These are phyloP conservation scores for Arctia plantaginis DNA, from an alignment of 2,888 invertebrate genomes.

Conservation along the genomic window DNA sequence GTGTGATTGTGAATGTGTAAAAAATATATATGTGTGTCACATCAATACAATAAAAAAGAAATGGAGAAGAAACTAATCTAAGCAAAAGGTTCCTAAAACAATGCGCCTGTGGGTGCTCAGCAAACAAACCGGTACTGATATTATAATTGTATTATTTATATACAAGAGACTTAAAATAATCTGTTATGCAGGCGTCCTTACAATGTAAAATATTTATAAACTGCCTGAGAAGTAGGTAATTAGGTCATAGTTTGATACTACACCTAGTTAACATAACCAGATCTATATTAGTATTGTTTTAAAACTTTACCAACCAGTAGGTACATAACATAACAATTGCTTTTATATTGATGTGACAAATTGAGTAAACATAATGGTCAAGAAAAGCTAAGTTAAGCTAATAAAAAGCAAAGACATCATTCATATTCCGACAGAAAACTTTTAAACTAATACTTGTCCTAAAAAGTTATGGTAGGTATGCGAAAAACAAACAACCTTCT, in stretches of 20 bases:
- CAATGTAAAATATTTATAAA: conserved; percentile 6
- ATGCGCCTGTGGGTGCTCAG: no score
- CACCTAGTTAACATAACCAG: conserved; percentile 19
- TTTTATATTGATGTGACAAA: neutral
- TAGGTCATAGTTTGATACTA: conserved; percentile 4
- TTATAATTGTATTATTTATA: neutral
- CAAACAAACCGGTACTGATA: conserved; percentile 5
- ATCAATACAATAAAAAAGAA: no score
- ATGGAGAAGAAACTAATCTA: no score
- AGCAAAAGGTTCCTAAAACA: no score
- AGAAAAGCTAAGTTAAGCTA: no score
- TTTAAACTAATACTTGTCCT: neutral
- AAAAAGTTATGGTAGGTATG: conserved; percentile 1
- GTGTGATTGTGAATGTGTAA: no score
- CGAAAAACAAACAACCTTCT: conserved; percentile 10
- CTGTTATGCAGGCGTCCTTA: conserved; percentile 20
- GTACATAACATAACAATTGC: no score
- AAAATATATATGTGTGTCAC: no score
- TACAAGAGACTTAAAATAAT: conserved; percentile 19
- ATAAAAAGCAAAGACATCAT: neutral
- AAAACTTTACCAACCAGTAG: neutral
- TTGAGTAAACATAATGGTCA: neutral
- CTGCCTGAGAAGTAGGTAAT: conserved; percentile 18
- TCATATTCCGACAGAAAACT: neutral
- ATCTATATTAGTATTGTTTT: conserved; percentile 6